Conservation (phyloP, 2,113 vertebrate genomes). For the Pteronura brasiliensis region DNA sequence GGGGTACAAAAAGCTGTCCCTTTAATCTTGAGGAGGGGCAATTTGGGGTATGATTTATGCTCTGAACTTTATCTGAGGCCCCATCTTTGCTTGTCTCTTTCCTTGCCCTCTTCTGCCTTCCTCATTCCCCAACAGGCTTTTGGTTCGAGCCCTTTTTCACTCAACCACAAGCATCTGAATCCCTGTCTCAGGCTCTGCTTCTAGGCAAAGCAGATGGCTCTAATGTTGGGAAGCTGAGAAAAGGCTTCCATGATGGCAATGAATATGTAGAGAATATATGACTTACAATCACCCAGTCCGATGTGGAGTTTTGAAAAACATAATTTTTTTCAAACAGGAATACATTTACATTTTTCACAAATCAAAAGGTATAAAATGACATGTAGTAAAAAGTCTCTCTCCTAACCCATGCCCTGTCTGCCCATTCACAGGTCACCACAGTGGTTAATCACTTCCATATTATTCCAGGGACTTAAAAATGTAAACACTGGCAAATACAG, state of each 20-base stretch:
- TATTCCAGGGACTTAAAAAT: neutral
- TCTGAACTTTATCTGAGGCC: neutral
- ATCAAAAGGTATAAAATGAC: neutral
- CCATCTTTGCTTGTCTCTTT: neutral
- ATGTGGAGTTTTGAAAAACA: neutral
- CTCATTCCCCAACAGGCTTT: neutral
- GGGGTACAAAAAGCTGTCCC: neutral
- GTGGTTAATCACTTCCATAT: neutral
- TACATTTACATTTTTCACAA: neutral
- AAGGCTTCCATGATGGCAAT: neutral
- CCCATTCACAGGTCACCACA: neutral
- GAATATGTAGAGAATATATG: neutral
- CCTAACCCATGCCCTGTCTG: neutral
- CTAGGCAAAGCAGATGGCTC: neutral
- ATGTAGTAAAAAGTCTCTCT: neutral
- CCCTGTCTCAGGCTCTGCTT: neutral
- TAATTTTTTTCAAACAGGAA: neutral
- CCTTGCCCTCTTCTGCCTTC: neutral
- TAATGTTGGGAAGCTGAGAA: neutral
- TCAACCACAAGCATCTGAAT: neutral
- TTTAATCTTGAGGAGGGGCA: neutral
- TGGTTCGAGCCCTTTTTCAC: neutral
- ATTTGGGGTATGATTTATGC: neutral
- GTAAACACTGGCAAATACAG: neutral
- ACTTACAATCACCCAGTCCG: neutral